Base-by-base conservation (phyloP, 2,797 vertebrate genomes). In the Hyperoplus immaculatus region DNA sequence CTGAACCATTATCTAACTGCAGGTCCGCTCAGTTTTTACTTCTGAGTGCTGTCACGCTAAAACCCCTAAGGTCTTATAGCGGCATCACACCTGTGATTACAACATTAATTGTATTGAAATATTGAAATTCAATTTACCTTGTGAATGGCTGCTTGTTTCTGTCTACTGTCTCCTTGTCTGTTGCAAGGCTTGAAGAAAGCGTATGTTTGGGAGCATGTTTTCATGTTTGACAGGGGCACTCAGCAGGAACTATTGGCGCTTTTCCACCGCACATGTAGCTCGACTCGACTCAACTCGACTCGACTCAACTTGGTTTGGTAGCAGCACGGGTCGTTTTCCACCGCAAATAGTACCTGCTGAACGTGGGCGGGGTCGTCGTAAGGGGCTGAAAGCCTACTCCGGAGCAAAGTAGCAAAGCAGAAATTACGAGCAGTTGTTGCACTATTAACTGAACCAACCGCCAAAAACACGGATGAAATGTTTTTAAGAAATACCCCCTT, bases 1-100 rank as follows among this genome's bases (percentile, higher is more conserved):
- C 36, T 80, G 74, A 90, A 78, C 77, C 16, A 41, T 12, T 42
- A 51, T 36, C 50, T 14, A 36, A 18, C 68, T 53, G 51, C 56
- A 75, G 43, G 6, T 29, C 12, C 15, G 8, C 82, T 73, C 64
- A 67, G 62, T 73, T 66, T 85, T 86, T 75, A 73, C 15, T 55
- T 58, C 54, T 83, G 71, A 80, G 75, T 77, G 12, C 43, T 61
- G 66, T 66, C 65, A 54, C 4, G 2, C 42, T 73, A 7, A 60
- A 39, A 47, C 16, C 0, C 10, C 54, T 11, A 55, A 42, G 45
- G 21, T 15, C 50, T 47, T 11, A 4, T 16, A 7, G 6, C 38
- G n/a, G 18, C 18, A 45, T 61, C 21, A 13, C 8, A 56, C 29
- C 41, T 57, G 14, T 47, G 45, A 53, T 43, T 21, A 12, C 54